Conservation (phyloP, 2,113 vertebrate genomes). For the Alosa alosa region DNA sequence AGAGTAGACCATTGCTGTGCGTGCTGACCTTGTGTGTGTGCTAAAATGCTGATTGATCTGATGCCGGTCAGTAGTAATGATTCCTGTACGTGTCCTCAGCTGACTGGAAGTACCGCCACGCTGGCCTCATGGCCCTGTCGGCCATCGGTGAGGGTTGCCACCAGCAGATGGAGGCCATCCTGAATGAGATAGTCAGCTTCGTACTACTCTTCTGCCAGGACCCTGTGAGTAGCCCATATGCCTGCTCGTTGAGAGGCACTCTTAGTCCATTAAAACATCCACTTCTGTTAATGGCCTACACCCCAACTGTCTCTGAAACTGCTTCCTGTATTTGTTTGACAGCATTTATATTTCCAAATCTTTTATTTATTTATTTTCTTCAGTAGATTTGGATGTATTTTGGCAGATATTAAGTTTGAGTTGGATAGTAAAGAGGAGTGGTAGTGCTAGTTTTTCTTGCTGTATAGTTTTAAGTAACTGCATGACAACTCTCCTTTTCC, state of each 20-base stretch:
- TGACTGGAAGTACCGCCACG: conserved; percentile 97
- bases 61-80: not conserved
- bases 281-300: not conserved
- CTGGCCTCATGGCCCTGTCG: conserved; percentile 94
- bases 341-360: not conserved
- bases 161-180: conserved; percentile 98
- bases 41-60: not conserved
- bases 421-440: not conserved
- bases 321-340: too few species aligned
- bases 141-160: conserved; percentile 98
- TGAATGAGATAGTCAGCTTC: conserved; percentile 94
- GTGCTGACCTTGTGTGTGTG: not conserved
- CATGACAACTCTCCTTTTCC: not conserved
- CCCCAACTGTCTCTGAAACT: not conserved
- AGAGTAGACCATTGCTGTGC: not conserved
- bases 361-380: not conserved
- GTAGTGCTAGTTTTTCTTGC: not conserved
- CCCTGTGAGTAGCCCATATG: conserved; percentile 77
- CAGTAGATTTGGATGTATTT: not conserved
- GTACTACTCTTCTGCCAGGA: conserved; percentile 94
- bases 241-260: not conserved
- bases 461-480: not conserved
- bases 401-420: too few species aligned
- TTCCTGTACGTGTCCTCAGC: conserved; percentile 63
- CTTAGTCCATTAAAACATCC: not conserved